Conservation (phyloP, 2,113 vertebrate species). For the Micronisus gabar region DNA sequence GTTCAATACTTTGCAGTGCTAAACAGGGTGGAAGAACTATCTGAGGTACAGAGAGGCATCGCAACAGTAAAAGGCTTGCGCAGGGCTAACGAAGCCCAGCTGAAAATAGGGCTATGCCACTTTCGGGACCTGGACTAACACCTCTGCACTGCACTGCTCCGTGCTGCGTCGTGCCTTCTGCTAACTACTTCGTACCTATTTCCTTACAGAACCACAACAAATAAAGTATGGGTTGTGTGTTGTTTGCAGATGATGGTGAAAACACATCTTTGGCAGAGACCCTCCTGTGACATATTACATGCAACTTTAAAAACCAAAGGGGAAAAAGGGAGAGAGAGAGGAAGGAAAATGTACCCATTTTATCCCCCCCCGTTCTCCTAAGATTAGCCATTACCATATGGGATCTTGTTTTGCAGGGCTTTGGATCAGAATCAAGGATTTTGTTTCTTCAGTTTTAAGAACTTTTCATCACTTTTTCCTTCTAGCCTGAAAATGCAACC, state of each 20-base stretch:
- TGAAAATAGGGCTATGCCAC: background rate
- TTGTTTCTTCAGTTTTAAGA: constrained; percentile 76
- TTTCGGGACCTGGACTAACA: background rate
- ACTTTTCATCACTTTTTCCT: constrained; percentile 82
- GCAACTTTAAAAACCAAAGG: background rate
- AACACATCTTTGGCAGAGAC: background rate
- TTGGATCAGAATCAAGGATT: constrained; percentile 73
- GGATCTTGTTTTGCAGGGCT: constrained; percentile 70
- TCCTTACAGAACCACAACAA: background rate
- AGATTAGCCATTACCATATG: constrained; percentile 32
- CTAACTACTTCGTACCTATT: background rate
- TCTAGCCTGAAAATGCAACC: constrained; percentile 73
- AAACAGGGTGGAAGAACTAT: background rate
- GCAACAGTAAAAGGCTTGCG: background rate
- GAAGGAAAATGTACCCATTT: background rate
- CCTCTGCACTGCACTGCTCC: background rate
- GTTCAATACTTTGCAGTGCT: background rate
- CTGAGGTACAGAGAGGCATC: background rate
- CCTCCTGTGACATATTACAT: background rate
- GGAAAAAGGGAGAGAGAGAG: background rate
- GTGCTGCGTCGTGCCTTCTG: background rate
- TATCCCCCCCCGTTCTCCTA: background rate
- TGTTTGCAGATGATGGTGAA: background rate
- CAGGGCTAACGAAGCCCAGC: background rate
- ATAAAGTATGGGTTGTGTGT: background rate